phyloP scores from a whole-genome alignment of 2,797 vertebrate genomes.

The Pempheris klunzingeri region DNA sequence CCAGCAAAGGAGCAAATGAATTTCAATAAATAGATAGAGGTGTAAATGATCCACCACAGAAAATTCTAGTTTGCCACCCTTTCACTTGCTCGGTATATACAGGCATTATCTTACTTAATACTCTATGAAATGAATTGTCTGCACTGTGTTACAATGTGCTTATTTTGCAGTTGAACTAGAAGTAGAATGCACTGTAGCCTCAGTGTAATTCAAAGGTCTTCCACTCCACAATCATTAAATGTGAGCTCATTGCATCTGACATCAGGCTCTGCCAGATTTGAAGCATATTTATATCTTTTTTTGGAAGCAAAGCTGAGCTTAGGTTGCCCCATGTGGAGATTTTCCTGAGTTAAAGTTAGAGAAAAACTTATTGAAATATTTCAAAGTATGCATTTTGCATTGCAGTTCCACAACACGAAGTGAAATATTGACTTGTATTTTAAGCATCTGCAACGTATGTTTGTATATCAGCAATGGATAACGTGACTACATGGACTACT shows the following conservation, averaged over 20 bases:
- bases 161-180: not conserved
- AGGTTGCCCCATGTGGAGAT: not conserved
- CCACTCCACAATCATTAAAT: constrained; percentile 14
- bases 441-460: not conserved
- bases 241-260: constrained; percentile 16
- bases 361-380: constrained; percentile 1
- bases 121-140: not conserved
- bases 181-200: not conserved
- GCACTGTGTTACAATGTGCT: not conserved
- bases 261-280: constrained; percentile 4
- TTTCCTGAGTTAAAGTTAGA: not conserved
- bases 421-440: not conserved
- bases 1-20: not conserved
- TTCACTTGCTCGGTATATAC: not conserved
- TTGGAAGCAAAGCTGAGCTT: too few species aligned
- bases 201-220: not conserved
- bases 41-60: not conserved
- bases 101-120: not conserved
- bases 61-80: not conserved
- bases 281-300: not conserved
- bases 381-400: not conserved
- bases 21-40: not conserved
- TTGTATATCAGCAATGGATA: not conserved
- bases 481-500: not conserved
- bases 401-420: not conserved